Conservation (phyloP, 2,113 vertebrate species). For the Toxotes jaculatrix region DNA sequence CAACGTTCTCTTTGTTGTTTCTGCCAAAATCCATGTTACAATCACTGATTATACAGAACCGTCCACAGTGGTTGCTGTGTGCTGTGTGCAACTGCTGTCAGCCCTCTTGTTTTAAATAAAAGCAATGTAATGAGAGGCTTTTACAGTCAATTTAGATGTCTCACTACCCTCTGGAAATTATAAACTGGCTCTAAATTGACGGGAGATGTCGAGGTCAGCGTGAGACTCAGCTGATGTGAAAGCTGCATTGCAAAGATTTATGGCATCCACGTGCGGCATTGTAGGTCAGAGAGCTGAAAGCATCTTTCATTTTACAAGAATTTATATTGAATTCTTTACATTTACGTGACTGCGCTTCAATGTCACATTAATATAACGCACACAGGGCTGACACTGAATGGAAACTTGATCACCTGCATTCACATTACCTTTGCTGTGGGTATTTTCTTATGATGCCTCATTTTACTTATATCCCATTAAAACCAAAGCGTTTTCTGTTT, state of each 20-base stretch:
- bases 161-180: slow-evolving; percentile 44
- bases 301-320: slow-evolving; percentile 10
- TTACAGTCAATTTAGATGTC: slow-evolving; percentile 59
- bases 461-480: neutral
- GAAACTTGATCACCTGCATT: slow-evolving; percentile 10
- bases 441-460: neutral
- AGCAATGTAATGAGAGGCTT: slow-evolving; percentile 57
- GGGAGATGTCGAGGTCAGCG: slow-evolving; percentile 52
- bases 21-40: slow-evolving; percentile 1
- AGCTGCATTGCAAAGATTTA: slow-evolving; percentile 19
- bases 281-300: neutral
- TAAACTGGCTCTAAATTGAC: slow-evolving; percentile 61
- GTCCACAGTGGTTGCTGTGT: neutral
- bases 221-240: slow-evolving; percentile 21
- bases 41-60: neutral
- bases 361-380: neutral
- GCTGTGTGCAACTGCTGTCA: slow-evolving; percentile 36
- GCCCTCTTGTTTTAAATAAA: slow-evolving; percentile 22
- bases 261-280: neutral
- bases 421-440: neutral
- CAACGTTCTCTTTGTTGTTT: slow-evolving; percentile 37
- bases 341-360: neutral
- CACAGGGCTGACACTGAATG: neutral
- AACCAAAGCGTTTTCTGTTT: neutral
- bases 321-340: slow-evolving; percentile 18